A percentile compares a stretch with the other conserved stretches of the same genome.
Conservation (phyloP, 2,113 vertebrate species). For the Rhegmatorhina hoffmannsi region DNA sequence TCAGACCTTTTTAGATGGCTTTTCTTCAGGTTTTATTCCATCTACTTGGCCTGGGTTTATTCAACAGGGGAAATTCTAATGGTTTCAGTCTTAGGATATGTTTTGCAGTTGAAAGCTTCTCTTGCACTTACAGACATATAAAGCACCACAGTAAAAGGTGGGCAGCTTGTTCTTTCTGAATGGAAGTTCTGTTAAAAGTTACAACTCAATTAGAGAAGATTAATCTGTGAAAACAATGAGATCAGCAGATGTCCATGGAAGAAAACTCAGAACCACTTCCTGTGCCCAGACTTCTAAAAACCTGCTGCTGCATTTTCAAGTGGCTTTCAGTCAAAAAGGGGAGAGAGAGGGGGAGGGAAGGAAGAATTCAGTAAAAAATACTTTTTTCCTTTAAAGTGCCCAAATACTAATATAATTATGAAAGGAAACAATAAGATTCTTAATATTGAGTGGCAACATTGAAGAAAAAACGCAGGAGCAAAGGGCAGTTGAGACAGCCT, state of each 20-base stretch:
- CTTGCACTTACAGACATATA: neutral
- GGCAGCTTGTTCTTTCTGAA: neutral
- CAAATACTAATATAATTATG: conserved; percentile 16
- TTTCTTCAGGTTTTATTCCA: neutral
- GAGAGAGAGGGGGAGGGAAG: too few species aligned
- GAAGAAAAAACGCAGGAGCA: conserved; percentile 4
- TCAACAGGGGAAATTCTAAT: neutral
- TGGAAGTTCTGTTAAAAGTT: neutral
- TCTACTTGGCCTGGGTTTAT: neutral
- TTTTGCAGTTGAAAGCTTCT: neutral
- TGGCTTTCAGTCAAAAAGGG: neutral
- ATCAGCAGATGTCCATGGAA: neutral
- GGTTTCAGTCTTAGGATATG: neutral
- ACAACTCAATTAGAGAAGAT: conserved; percentile 12
- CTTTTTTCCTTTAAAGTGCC: neutral
- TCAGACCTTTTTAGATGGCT: neutral
- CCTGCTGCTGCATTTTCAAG: neutral
- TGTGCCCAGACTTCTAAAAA: neutral
- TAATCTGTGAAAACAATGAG: neutral
- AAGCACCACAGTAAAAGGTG: neutral
- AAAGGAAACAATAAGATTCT: conserved; percentile 30
- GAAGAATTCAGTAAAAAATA: neutral
- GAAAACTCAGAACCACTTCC: neutral
- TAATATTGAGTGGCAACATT: neutral
- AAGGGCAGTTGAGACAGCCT: conserved; percentile 41